Conservation (phyloP, 2,797 vertebrate species). For the Nasua narica region DNA sequence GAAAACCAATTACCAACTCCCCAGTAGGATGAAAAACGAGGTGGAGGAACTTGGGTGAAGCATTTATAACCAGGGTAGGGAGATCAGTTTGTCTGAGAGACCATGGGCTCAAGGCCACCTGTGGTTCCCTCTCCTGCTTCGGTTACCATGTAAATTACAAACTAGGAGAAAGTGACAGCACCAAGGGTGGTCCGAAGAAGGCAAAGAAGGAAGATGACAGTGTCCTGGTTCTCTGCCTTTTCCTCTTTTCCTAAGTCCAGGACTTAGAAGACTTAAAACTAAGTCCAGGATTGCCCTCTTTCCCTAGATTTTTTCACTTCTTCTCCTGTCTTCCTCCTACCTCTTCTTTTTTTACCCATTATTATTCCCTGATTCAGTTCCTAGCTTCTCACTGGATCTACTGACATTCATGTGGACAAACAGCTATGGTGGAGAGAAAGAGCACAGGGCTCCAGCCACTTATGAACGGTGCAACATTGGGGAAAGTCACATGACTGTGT, state of each 20-base stretch:
- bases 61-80: not conserved
- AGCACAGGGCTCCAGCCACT: not conserved
- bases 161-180: constrained; percentile 1
- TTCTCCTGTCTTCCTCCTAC: not conserved
- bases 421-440: not conserved
- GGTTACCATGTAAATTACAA: not conserved
- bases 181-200: not conserved
- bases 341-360: not conserved
- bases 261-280: not conserved
- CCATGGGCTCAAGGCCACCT: not conserved
- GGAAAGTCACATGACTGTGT: not conserved
- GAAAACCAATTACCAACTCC: not conserved
- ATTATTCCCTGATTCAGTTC: not conserved
- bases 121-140: not conserved
- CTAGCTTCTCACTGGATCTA: not conserved
- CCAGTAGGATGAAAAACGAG: not conserved
- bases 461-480: not conserved
- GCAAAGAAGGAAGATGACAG: not conserved
- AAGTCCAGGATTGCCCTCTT: not conserved
- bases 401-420: not conserved
- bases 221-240: not conserved
- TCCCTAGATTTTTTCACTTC: not conserved
- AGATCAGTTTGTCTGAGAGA: constrained; percentile 14
- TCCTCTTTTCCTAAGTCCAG: not conserved
- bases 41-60: not conserved